These are phyloP conservation scores for Potorous gilbertii DNA, from an alignment of 2,797 vertebrate species.

Conservation along the genomic window DNA sequence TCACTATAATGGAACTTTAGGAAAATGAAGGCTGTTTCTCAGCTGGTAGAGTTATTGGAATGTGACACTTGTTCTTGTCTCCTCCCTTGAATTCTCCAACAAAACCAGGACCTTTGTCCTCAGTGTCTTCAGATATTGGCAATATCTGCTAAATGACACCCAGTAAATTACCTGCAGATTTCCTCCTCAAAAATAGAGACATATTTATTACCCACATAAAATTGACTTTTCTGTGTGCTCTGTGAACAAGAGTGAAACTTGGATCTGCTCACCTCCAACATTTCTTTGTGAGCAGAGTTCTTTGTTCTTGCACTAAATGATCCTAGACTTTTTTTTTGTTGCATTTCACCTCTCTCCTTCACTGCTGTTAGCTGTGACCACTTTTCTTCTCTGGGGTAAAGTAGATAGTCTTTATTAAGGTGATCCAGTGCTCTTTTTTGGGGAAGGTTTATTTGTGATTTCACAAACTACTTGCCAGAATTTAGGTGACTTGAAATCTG, in stretches of 20 bases:
- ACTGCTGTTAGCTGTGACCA: neutral
- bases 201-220: neutral
- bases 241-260: neutral
- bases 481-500: neutral
- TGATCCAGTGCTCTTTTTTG: neutral
- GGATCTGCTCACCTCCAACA: neutral
- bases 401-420: neutral
- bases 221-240: neutral
- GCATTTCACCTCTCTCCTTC: neutral
- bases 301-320: neutral
- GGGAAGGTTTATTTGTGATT: neutral
- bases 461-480: neutral
- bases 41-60: neutral
- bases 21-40: neutral
- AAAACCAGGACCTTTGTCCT: neutral
- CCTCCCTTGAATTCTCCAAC: neutral
- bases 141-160: neutral
- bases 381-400: neutral
- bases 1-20: neutral
- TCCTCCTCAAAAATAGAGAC: neutral
- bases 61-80: neutral
- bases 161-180: neutral
- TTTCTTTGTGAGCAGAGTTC: neutral
- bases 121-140: neutral
- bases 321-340: neutral